Conservation (phyloP, 2,113 vertebrate species). For the Elachura formosa region DNA sequence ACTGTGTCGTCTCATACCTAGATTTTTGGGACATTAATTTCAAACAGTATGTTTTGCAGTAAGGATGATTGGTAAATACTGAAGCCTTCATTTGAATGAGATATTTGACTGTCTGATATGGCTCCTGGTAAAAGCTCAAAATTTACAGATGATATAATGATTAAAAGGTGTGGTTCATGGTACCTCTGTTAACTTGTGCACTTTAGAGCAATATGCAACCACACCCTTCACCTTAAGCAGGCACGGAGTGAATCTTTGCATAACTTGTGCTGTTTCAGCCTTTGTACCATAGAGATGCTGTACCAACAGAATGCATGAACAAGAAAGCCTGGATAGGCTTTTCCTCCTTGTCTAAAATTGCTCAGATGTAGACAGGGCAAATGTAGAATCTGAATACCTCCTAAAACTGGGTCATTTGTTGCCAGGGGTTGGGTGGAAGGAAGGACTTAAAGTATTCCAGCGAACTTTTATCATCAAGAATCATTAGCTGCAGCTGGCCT, state of each 20-base stretch:
- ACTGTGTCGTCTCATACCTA: not conserved
- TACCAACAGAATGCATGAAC: not conserved
- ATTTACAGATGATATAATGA: not conserved
- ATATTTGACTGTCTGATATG: not conserved
- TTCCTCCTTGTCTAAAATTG: not conserved
- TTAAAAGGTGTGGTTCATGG: not conserved
- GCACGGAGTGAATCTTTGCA: not conserved
- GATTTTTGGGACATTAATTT: not conserved
- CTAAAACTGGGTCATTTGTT: not conserved
- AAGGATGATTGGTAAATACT: not conserved
- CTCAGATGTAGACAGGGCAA: not conserved
- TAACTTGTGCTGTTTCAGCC: not conserved
- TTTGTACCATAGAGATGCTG: not conserved
- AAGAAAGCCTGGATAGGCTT: not conserved
- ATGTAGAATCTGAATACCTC: not conserved
- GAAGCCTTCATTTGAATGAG: not conserved
- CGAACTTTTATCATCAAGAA: not conserved
- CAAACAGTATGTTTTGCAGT: not conserved
- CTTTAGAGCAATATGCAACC: not conserved
- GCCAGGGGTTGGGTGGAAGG: not conserved
- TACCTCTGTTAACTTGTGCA: not conserved
- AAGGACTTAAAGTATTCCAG: not conserved
- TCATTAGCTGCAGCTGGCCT: not conserved
- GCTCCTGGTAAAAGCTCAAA: not conserved
- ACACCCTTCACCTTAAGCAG: not conserved